Base-by-base conservation (phyloP, 2,797 vertebrate species). In the Anabas testudineus region DNA sequence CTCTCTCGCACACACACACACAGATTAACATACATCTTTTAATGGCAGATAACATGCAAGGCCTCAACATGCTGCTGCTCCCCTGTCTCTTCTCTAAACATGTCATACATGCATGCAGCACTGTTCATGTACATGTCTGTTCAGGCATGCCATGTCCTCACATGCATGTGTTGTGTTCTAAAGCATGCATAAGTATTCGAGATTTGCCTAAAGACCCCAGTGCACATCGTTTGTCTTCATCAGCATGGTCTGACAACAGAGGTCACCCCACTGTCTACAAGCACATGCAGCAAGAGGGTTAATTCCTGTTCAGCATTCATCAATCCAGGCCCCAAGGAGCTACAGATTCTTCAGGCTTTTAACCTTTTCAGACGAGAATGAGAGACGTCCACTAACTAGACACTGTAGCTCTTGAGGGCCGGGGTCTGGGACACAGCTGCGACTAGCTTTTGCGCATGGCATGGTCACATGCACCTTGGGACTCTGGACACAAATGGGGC, bases 401-500 rank as follows among this genome's bases (percentile, higher is more conserved):
- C 42, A 10, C 59, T 74, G 90, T 89, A 89, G 89, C 90, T 92
- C 91, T 82, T 83, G 74, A 88, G 90, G 91, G 86, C 86, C 83
- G 4, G 86, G 81, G 84, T 84, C 80, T 70, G 56, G 70, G 63
- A 64, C 68, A 79, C 67, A 48, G 77, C 86, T 75, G 66, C 71
- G 83, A 70, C 65, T 67, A 64, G 67, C 66, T 30, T 28, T 51
- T 74, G 59, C 41, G 48, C 67, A 77, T 79, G 80, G 81, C 72
- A 56, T 48, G 22, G 64, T 45, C 73, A 69, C 94, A 94, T 95
- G 94, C 94, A 92, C 87, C 86, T 83, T 60, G 47, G 74, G 81
- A 73, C 78, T 81, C 74, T 34, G 57, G 87, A 88, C 71, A 82
- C 60, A 74, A 71, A 83, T 21, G 68, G 76, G 79, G 87, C 69